Percentiles rank a stretch among this genome's conserved stretches.
These are phyloP conservation scores for Glaucidium brasilianum DNA, from an alignment of 2,113 vertebrate genomes.

Conservation along the genomic window DNA sequence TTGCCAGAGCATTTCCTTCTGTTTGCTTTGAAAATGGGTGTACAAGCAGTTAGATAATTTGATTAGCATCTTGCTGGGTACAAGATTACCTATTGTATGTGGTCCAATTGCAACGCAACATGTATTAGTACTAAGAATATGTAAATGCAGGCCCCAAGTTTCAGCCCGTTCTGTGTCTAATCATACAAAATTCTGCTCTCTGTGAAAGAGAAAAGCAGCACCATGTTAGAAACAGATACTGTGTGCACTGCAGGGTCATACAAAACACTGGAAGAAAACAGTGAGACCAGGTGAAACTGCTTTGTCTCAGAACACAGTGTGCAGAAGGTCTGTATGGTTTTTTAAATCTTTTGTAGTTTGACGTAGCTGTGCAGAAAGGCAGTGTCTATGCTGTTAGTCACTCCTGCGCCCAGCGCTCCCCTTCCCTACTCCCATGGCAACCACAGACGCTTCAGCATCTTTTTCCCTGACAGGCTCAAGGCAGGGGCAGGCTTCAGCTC, in stretches of 20 bases:
- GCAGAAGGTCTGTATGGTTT: background rate
- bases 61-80: background rate
- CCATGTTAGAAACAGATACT: accelerated
- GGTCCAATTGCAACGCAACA: background rate
- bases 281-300: background rate
- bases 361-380: background rate
- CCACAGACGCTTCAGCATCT: background rate
- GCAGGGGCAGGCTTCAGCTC: background rate
- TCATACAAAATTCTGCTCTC: background rate
- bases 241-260: background rate
- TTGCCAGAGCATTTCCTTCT: background rate
- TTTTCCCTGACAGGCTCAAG: background rate
- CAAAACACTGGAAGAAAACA: background rate
- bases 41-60: background rate
- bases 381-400: background rate
- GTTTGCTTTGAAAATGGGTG: background rate
- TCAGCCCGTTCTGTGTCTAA: background rate
- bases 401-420: background rate
- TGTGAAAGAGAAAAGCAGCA: background rate
- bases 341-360: background rate
- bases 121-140: background rate
- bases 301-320: accelerated
- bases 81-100: background rate
- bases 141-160: background rate
- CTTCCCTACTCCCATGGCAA: background rate